Conservation (phyloP, 2,888 invertebrate species). For the Catocala sponsa region DNA sequence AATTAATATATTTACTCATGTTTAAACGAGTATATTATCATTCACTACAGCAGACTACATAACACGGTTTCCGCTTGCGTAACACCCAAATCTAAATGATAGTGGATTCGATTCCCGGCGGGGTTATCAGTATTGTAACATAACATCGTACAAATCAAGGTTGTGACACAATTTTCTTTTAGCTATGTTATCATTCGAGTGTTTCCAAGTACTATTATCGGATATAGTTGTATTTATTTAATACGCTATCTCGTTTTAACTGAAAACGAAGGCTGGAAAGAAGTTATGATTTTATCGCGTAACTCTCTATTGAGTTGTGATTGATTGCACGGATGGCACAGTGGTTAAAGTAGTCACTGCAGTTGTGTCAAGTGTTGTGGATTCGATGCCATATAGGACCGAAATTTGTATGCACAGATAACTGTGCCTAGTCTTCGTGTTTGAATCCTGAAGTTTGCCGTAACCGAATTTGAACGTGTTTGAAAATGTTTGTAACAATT, state of each 20-base stretch:
- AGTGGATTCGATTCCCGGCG: conserved; percentile 70
- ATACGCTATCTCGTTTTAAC: not conserved
- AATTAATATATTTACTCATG: too few relatives aligned
- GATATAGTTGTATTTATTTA: not conserved
- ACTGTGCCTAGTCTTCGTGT: too few relatives aligned
- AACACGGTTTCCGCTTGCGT: conserved; percentile 71
- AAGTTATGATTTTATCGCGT: too few relatives aligned
- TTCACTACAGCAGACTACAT: conserved; percentile 14
- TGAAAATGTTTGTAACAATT: too few relatives aligned
- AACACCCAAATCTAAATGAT: conserved; percentile 74
- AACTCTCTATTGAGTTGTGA: too few relatives aligned
- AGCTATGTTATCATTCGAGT: conserved; percentile 69
- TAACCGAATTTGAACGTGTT: too few relatives aligned
- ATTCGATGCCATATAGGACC: too few relatives aligned
- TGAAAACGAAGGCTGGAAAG: not conserved
- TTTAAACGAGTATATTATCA: conserved; percentile 18
- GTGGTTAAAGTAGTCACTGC: too few relatives aligned
- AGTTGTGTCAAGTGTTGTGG: too few relatives aligned
- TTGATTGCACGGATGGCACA: too few relatives aligned
- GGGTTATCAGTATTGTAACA: conserved; percentile 80
- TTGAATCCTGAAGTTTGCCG: too few relatives aligned
- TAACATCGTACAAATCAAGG: conserved; percentile 72
- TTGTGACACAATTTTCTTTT: conserved; percentile 83
- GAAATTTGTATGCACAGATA: too few relatives aligned
- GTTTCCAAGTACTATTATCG: conserved; percentile 38